Evolutionary conservation across 1,140 invertebrate species (phyloP), one percentile per base, ranked within the genome.

Genomic region (Theocolax elegans): DNA sequence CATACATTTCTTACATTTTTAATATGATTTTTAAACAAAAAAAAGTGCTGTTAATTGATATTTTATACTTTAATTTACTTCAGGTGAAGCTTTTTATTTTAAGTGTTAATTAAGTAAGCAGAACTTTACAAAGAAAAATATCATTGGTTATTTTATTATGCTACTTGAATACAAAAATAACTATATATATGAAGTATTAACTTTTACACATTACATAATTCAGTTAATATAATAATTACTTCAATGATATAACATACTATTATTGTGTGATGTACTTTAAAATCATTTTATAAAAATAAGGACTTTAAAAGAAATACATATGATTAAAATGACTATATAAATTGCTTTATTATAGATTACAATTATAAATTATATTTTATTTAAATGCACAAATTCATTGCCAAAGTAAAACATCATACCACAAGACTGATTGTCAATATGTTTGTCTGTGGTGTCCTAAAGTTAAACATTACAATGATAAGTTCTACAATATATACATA

Each of bases 1-100:
- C 53, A 67, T n/a, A 21, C 21, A 59, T 62, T 56, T 3, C 42
- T 38, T 60, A 38, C 71, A 74, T 74, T 74, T n/a, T 74, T 74
- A 71, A 74, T 74, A 74, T 35, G 44, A 46, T 59, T 67, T 62
- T 21, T 17, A 53, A 35, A 44, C 31, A 56, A 46, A 49, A 40
- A 25, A 31, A 46, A 25, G 19, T 31, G 15, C 46, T 54, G 31
- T 54, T 31, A 13, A 62, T 40, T 13, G 62, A 13, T 42, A 53
- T 48, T 60, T 60, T 31, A 35, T 60, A 60, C 44, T 35, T 35
- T 10, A 35, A 35, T 35, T 35, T 35, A n/a, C n/a, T n/a, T n/a
- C n/a, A n/a, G n/a, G n/a, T n/a, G n/a, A n/a, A n/a, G n/a, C n/a
- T n/a, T n/a, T n/a, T n/a, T n/a, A n/a, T n/a, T n/a, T n/a, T n/a